Conservation (phyloP, 2,113 vertebrate species). For the Sialia sialis region DNA sequence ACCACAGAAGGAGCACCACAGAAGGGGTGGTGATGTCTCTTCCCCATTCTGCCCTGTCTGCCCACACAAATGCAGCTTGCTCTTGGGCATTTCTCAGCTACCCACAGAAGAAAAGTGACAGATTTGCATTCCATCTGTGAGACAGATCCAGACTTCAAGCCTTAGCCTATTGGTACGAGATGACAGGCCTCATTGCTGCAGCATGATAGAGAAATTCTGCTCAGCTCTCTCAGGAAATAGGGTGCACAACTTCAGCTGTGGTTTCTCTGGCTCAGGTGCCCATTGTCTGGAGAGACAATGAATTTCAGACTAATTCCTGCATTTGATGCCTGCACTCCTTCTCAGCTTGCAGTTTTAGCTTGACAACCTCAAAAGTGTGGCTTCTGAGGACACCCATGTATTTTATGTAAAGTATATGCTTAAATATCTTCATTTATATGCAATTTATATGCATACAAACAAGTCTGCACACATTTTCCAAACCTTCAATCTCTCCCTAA, state of each 20-base stretch:
- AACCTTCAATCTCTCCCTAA: background rate
- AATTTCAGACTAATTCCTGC: background rate
- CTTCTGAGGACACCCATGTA: background rate
- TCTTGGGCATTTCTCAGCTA: background rate
- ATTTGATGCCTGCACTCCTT: background rate
- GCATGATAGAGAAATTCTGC: background rate
- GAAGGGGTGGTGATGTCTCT: background rate
- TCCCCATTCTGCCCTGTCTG: fast-evolving
- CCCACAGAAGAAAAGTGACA: background rate
- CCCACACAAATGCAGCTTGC: background rate
- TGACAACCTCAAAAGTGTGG: background rate
- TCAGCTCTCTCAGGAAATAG: background rate
- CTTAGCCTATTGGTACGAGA: background rate
- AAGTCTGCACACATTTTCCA: background rate
- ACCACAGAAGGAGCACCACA: background rate
- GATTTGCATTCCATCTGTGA: background rate
- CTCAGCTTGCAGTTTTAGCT: background rate
- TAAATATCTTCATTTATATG: background rate
- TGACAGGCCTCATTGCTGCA: background rate
- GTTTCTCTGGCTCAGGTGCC: background rate
- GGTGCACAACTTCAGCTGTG: fast-evolving
- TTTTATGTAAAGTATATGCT: background rate
- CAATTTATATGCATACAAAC: background rate
- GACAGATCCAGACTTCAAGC: background rate
- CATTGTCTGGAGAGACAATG: background rate